phyloP scores from a whole-genome alignment of 2,888 invertebrate species.

The Teleiodes luculella region DNA sequence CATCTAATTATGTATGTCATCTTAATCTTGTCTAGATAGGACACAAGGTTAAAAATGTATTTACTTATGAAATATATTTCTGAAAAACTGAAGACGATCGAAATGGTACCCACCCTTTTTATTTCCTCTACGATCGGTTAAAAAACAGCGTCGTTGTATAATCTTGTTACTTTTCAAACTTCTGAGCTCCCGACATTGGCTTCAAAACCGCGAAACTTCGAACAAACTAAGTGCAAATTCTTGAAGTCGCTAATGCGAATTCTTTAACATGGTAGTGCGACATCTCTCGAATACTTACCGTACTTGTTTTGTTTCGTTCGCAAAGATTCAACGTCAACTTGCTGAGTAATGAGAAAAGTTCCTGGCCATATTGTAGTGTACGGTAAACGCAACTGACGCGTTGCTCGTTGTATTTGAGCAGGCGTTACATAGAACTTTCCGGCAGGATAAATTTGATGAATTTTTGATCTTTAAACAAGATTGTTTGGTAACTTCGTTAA shows the following conservation, averaged over 20 bases:
- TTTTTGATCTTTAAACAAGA: neutral
- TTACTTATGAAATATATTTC: too few relatives aligned
- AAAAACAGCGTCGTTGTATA: too few relatives aligned
- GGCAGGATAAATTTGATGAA: neutral
- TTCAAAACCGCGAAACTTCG: neutral
- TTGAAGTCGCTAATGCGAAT: conserved; percentile 14
- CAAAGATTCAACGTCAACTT: conserved; percentile 3
- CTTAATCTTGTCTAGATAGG: too few relatives aligned
- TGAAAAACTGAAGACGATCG: too few relatives aligned
- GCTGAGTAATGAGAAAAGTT: conserved; percentile 19
- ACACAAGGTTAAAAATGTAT: too few relatives aligned
- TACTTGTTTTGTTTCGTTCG: conserved; percentile 17
- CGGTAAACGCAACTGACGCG: neutral
- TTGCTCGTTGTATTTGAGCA: conserved; percentile 1
- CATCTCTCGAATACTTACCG: conserved; percentile 8
- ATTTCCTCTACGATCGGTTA: too few relatives aligned
- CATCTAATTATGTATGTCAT: too few relatives aligned
- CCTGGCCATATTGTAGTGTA: conserved; percentile 9
- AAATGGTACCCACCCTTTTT: too few relatives aligned
- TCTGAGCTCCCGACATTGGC: neutral
- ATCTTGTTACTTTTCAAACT: neutral
- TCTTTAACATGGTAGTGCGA: conserved; percentile 12
- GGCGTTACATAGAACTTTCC: neutral
- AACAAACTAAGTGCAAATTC: conserved; percentile 7
- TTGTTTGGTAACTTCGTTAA: neutral